Percentiles rank a stretch among this genome's conserved stretches.
These are phyloP conservation scores for Pycnomerus fuliginosus DNA, from an alignment of 2,888 invertebrate genomes.

Conservation along the genomic window DNA sequence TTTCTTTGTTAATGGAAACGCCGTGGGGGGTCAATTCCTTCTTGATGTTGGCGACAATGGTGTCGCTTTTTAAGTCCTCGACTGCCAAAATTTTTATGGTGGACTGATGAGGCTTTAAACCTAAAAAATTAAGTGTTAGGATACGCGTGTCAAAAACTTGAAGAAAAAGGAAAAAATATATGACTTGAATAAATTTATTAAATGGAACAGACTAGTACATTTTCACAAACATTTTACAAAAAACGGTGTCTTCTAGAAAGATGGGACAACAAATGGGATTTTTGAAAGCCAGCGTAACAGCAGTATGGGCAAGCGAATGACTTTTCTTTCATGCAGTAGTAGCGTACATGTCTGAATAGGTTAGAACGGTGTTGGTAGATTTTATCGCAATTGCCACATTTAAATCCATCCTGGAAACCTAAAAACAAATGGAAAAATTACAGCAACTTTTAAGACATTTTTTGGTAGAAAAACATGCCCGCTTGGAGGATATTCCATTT, in stretches of 20 bases:
- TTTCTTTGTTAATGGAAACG: constrained; percentile 18
- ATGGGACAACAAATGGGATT: constrained; percentile 53
- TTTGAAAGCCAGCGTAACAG: constrained; percentile 63
- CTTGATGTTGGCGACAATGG: constrained; percentile 36
- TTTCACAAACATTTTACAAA: constrained; percentile 3
- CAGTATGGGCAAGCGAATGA: constrained; percentile 65
- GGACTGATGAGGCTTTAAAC: constrained; percentile 12
- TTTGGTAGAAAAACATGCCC: background rate
- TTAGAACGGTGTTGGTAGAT: constrained; percentile 71
- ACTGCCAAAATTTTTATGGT: constrained; percentile 38
- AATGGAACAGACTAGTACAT: constrained; percentile 1
- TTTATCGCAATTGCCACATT: constrained; percentile 70
- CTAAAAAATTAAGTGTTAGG: too few relatives aligned
- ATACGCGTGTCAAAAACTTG: too few relatives aligned
- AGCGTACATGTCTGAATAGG: constrained; percentile 67
- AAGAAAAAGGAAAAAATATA: constrained; percentile 1
- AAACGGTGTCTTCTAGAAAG: constrained; percentile 52
- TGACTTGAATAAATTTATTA: constrained; percentile 2
- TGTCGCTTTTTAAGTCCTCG: constrained; percentile 37
- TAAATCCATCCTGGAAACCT: constrained; percentile 41
- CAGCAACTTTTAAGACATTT: background rate
- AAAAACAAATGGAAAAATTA: constrained; percentile 1
- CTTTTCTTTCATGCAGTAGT: constrained; percentile 68
- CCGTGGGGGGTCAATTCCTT: constrained; percentile 33
- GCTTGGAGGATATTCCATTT: too few relatives aligned